Evolutionary conservation across 1,140 invertebrate genomes (phyloP).

Genomic region (Phymorhynchus buccinoides): DNA sequence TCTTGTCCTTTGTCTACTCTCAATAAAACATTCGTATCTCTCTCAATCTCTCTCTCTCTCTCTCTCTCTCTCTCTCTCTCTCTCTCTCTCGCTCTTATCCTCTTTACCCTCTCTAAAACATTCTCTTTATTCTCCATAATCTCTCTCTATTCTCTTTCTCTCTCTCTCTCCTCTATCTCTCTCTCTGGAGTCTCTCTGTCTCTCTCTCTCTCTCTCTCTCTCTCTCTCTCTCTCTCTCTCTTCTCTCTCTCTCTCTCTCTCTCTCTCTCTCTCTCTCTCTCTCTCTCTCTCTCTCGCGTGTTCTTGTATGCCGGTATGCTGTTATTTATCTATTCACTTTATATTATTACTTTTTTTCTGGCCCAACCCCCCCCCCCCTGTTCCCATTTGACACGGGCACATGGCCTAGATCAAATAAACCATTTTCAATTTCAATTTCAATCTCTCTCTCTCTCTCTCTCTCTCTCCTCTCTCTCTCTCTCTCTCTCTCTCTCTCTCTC

Average conservation of each 20-base stretch:
- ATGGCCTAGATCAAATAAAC: no score
- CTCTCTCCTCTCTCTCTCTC: neutral
- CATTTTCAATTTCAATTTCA: no score
- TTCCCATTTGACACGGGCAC: no score
- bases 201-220: neutral
- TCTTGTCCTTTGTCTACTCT: no score
- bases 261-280: neutral
- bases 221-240: neutral
- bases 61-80: neutral
- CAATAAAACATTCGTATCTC: no score
- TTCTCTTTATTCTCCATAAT: no score
- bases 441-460: neutral
- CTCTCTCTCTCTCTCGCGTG: no score
- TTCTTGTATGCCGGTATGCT: no score
- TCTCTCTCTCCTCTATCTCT: neutral
- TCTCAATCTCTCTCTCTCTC: no score
- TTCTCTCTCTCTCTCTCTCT: neutral
- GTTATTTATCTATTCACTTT: no score
- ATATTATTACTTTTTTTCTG: no score
- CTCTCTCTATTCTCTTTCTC: neutral
- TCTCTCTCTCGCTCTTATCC: neutral
- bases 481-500: neutral
- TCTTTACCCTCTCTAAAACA: neutral
- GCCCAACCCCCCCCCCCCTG: no score
- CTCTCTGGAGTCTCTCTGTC: neutral